phyloP scores from a whole-genome alignment of 2,888 invertebrate genomes.

The Lagria hirta region DNA sequence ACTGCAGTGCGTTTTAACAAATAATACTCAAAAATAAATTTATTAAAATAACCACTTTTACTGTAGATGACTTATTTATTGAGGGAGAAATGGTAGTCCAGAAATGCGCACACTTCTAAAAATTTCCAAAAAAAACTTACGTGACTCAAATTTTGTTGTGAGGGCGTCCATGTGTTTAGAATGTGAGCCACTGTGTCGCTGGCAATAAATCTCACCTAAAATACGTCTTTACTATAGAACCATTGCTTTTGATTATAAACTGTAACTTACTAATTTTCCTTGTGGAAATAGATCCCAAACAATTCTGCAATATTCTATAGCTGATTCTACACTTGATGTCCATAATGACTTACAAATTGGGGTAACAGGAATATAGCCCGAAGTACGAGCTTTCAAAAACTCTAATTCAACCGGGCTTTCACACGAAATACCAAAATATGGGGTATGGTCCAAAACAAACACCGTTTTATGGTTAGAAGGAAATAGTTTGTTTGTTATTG shows the following conservation, averaged over 20 bases:
- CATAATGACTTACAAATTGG: slow-evolving; percentile 91
- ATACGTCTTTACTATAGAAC: slow-evolving; percentile 30
- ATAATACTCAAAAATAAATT: slow-evolving; percentile 3
- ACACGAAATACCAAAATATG: slow-evolving; percentile 84
- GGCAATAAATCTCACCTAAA: slow-evolving; percentile 79
- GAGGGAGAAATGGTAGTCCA: not conserved
- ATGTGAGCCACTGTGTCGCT: slow-evolving; percentile 84
- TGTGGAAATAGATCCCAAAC: slow-evolving; percentile 96
- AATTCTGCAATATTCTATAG: slow-evolving; percentile 94
- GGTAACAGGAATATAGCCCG: slow-evolving; percentile 73
- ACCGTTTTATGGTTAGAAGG: slow-evolving; percentile 91
- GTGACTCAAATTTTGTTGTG: slow-evolving; percentile 84
- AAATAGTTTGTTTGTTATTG: slow-evolving; percentile 57
- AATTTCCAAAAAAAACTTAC: slow-evolving; percentile 64
- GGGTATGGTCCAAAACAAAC: slow-evolving; percentile 92
- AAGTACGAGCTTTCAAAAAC: slow-evolving; percentile 67
- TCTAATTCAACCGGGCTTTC: slow-evolving; percentile 85
- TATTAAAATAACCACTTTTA: not conserved
- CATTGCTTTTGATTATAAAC: not conserved
- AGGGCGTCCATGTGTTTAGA: slow-evolving; percentile 79
- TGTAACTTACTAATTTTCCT: slow-evolving; percentile 73
- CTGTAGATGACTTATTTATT: too few relatives aligned
- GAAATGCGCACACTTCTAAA: too few relatives aligned
- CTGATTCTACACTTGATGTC: slow-evolving; percentile 95
- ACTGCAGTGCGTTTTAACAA: not conserved